Conservation (phyloP, 2,888 invertebrate species). For the Agrochola macilenta region DNA sequence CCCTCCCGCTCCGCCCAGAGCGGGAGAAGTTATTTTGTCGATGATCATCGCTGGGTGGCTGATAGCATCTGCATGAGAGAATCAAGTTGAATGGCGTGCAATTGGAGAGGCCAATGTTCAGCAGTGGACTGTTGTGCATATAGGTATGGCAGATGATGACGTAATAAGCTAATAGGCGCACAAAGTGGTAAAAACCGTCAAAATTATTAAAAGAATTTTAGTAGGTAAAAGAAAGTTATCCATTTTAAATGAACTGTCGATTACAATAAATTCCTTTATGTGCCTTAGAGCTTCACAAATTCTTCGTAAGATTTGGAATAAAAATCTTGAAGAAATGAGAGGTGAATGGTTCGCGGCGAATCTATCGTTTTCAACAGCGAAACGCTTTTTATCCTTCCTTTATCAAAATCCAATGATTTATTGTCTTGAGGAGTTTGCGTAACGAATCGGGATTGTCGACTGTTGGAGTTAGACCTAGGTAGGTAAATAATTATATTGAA, state of each 20-base stretch:
- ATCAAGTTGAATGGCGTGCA: not conserved
- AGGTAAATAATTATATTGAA: not conserved
- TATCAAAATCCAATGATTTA: slow-evolving; percentile 52
- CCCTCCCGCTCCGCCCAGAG: too few relatives aligned
- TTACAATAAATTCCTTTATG: slow-evolving; percentile 15
- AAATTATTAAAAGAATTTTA: not conserved
- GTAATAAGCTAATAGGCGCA: not conserved
- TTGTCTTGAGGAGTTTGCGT: slow-evolving; percentile 33
- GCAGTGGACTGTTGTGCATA: not conserved
- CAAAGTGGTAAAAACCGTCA: not conserved
- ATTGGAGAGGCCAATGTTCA: not conserved
- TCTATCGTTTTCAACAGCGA: slow-evolving; percentile 37
- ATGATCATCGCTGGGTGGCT: not conserved
- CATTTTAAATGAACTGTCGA: slow-evolving; percentile 23
- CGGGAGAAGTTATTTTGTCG: too few relatives aligned
- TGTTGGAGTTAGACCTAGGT: not conserved
- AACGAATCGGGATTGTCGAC: slow-evolving; percentile 20
- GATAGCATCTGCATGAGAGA: not conserved
- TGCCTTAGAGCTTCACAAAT: not conserved
- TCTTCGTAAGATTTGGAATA: slow-evolving; percentile 28
- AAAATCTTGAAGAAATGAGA: slow-evolving; percentile 15
- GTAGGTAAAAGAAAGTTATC: not conserved
- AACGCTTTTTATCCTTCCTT: slow-evolving; percentile 43
- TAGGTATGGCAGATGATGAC: too few relatives aligned
- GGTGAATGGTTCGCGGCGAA: slow-evolving; percentile 20